A percentile compares a stretch with the other conserved stretches of the same genome.
Conservation (phyloP, 2,113 vertebrate genomes). For the Pedetes capensis region DNA sequence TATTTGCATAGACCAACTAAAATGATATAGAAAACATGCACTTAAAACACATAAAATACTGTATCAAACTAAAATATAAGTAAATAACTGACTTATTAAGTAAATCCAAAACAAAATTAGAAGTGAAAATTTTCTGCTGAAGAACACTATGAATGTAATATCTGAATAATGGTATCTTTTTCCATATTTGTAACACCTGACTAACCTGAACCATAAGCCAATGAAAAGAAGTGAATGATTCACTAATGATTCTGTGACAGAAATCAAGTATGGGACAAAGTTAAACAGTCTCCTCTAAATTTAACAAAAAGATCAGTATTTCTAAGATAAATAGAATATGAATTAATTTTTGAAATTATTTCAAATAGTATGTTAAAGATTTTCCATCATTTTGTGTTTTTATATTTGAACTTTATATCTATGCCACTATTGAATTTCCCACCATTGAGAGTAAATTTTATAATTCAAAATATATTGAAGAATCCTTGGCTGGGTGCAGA, state of each 20-base stretch:
- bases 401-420: neutral
- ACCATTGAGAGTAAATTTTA: neutral
- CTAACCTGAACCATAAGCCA: constrained; percentile 86
- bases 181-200: constrained; percentile 78
- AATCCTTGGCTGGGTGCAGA: too few relatives aligned
- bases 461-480: neutral
- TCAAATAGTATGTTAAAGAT: neutral
- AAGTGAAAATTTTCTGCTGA: neutral
- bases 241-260: constrained; percentile 85
- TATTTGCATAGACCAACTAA: neutral
- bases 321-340: constrained; percentile 82
- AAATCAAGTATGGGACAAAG: constrained; percentile 89
- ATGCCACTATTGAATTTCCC: neutral
- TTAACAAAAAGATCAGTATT: constrained; percentile 87
- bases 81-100: neutral
- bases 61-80: neutral
- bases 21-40: neutral
- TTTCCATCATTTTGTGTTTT: neutral
- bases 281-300: constrained; percentile 87
- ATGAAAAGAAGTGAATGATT: constrained; percentile 81
- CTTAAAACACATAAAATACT: too few relatives aligned
- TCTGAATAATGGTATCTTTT: neutral
- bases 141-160: neutral
- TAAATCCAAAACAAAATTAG: neutral
- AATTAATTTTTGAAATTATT: accelerated